Base-by-base conservation (phyloP, 2,113 vertebrate genomes). In the Sylvia atricapilla region DNA sequence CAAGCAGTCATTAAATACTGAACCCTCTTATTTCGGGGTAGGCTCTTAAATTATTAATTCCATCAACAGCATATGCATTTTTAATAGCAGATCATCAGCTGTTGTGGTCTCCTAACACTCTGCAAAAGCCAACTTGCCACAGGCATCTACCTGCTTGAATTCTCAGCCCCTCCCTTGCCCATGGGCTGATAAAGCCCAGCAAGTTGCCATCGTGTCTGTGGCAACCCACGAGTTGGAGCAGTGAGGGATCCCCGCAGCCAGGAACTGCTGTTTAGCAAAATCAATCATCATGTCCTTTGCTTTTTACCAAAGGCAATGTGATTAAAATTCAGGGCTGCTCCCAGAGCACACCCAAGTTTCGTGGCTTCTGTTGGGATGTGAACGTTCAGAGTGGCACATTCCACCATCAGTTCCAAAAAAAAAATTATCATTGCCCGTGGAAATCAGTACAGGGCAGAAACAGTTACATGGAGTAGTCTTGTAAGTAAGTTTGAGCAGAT, bases 11-110 rank as follows among this genome's bases (percentile, higher is more conserved):
- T 73, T 83, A 95, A 93, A 55, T 50, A 25, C 39, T 43, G 68
- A 55, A 19, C 78, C 35, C 17, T 66, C n/a, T 60, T 79, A 55
- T 81, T 70, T 46, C 4, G 22, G 30, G n/a, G n/a, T 69, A 77
- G 50, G 39, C 21, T 92, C 63, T 80, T 95, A 62, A 93, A 93
- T 88, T 73, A 91, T 73, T 92, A 19, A 87, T 73, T 88, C 41
- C 50, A 2, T 90, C 92, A 93, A 80, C 63, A 93, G 20, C 28
- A 9, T 64, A 39, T 85, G 21, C 53, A 79, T 93, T 85, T 88
- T 87, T 94, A 90, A 83, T n/a, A 52, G 70, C 53, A 79, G 31
- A 49, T 49, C 31, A 90, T 91, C 73, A 78, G 69, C 74, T 89
- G 13, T n/a, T 49, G 44, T 58, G 85, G 46, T 73, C 41, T 91